Base-by-base conservation (phyloP, 2,888 invertebrate genomes). In the Cantharis nigra region DNA sequence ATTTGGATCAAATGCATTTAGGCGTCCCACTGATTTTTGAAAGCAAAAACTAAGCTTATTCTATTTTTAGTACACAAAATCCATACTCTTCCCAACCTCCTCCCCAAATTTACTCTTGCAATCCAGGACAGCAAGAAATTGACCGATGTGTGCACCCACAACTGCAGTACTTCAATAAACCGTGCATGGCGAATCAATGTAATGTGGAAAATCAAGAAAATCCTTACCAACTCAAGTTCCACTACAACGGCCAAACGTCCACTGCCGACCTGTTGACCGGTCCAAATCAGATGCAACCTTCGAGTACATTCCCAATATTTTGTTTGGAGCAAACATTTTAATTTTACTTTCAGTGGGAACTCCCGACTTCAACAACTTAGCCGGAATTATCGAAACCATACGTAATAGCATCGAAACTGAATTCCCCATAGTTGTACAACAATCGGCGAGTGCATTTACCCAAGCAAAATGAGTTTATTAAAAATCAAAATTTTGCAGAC, bases 151-250 rank as follows among this genome's bases (percentile, higher is more conserved):
- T 2, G 2, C 0, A 49, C 13, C n/a, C 49, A n/a, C 49, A 49
- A n/a, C 7, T n/a, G 49, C 5, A 49, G n/a, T 49, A n/a, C 49
- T n/a, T 9, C 2, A 49, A 9, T n/a, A n/a, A 9, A n/a, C 49
- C 49, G n/a, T 9, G 7, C n/a, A 49, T n/a, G n/a, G 1, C n/a
- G n/a, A 49, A 49, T 49, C 49, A n/a, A n/a, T n/a, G 13, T 7
- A 33, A 33, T 13, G n/a, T n/a, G 9, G 11, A 49, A 49, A 49
- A 49, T n/a, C 49, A 49, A 49, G 13, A 78, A 7, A 83, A 83
- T 65, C 84, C 83, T 0, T 84, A 82, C 79, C 73, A 81, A 71
- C 79, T 85, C 26, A 81, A 81, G 72, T 84, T 85, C 77, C 49
- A 49, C 49, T 65, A 71, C 33, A 83, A 85, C 76, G 76, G 67